Evolutionary conservation across 1,140 invertebrate genomes (phyloP), one percentile per base, ranked within the genome.

Genomic region (Pogonus chalceus): DNA sequence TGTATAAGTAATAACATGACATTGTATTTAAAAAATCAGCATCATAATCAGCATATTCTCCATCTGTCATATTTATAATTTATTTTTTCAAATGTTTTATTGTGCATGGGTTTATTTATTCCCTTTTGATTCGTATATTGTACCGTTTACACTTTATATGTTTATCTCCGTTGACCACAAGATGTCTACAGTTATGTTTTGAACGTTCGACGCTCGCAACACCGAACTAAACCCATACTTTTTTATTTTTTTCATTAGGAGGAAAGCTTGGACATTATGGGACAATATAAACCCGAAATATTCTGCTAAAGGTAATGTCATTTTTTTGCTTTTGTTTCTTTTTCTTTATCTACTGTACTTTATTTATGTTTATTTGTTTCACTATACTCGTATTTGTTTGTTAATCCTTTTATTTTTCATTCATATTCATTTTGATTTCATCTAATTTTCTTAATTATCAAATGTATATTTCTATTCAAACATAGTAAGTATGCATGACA

Each of bases 221-320:
- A 65, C 63, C 69, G 66, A 12, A 43, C 18, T 43, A 43, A 12
- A 10, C 9, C 18, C 18, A 12, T 43, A 18, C 18, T 43, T 39
- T 31, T 16, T 51, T 76, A 76, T 72, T 65, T 79, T 76, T 76
- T 76, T 75, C 74, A 82, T 78, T 80, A 86, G 80, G 83, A 87
- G 74, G 83, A 86, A 76, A 84, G 80, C 77, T 81, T 85, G 80
- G 84, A 86, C 76, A 83, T 85, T 74, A 85, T 86, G 77, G 84
- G 84, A 69, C 82, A 84, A 77, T 87, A 84, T 80, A 85, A 85
- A 76, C 81, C 83, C 74, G 83, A 86, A 81, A 86, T 87, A 78
- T 85, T 86, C 80, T 86, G 84, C 77, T 86, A 82, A 80, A 81
- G 81, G 80, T 80, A 80, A 81, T 70, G 63, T 65, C 65, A 70